Evolutionary conservation across 2,888 invertebrate species (phyloP), one percentile per base, ranked within the genome.

Genomic region (Azorinus chamasolen): DNA sequence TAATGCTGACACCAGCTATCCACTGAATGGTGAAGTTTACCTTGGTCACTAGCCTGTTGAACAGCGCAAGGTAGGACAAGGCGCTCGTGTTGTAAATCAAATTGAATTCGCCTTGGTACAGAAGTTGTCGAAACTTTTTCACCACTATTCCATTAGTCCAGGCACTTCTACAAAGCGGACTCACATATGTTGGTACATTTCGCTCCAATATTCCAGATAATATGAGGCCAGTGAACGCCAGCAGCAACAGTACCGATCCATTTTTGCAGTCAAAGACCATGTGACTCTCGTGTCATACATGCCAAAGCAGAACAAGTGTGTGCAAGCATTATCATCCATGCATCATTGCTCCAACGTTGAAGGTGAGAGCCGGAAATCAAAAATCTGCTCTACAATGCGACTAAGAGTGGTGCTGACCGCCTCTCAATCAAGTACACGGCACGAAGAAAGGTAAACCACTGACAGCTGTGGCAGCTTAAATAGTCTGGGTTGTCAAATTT

Each of bases 371-470:
- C 10, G 18, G 16, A 8, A 18, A 18, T 16, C 12, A 18, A 16
- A 10, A 48, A 16, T 48, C 14, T 48, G 8, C 53, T 24, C 53
- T 53, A 53, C 25, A 53, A 24, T 53, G 22, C 53, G 24, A 53
- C 53, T 24, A 22, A 53, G 53, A 53, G 53, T 53, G 25, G 25
- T 53, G 53, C 10, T 24, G 53, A 53, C 20, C 53, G 24, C 20
- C 20, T 53, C 20, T 24, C 53, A 53, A 53, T 25, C 25, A 53
- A 24, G 53, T 22, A 22, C 53, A 53, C 20, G 12, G 22, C 25
- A 24, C 53, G 53, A 53, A 53, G 53, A n/a, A 53, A 53, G 53
- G 53, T 53, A 24, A 53, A 53, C 25, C 53, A 20, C n/a, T 53
- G 53, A 20, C 53, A 24, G 25, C 53, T 53, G 20, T 53, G 20